Evolutionary conservation across 2,113 vertebrate species (phyloP).

Genomic region (Pluvialis apricaria): DNA sequence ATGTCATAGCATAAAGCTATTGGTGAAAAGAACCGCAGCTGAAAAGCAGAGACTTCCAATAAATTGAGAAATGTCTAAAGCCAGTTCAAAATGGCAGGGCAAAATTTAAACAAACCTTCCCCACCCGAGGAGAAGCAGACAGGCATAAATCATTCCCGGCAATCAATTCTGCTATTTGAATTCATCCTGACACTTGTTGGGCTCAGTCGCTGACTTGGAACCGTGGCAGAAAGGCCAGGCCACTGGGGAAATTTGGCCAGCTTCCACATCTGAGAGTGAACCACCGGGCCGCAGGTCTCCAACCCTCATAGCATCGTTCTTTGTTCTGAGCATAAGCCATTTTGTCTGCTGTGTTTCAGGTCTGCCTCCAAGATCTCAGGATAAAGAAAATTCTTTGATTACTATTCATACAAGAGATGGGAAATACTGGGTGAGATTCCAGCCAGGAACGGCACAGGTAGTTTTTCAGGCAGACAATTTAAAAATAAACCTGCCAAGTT

Average conservation of each 20-base stretch:
- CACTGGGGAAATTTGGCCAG: conserved; percentile 84
- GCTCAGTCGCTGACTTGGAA: conserved; percentile 71
- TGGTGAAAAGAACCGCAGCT: background rate
- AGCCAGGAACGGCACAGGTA: background rate
- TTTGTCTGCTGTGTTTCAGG: background rate
- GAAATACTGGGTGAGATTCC: background rate
- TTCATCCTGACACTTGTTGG: conserved; percentile 64
- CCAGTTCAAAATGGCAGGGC: conserved; percentile 71
- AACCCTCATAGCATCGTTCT: background rate
- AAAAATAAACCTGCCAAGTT: background rate
- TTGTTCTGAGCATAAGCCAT: conserved; percentile 4
- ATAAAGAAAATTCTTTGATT: background rate
- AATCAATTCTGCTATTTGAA: conserved; percentile 73
- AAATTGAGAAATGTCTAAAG: conserved; percentile 30
- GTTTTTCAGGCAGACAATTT: background rate
- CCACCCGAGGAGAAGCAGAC: conserved; percentile 71
- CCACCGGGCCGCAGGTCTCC: conserved; percentile 1
- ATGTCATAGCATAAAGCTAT: background rate
- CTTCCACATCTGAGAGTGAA: conserved; percentile 67
- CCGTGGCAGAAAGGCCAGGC: conserved; percentile 65
- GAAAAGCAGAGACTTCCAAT: background rate
- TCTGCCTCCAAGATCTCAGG: background rate
- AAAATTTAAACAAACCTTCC: conserved; percentile 78
- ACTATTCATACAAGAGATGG: background rate
- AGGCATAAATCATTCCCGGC: conserved; percentile 79